These are phyloP conservation scores for Melanerpes aurifrons DNA, from an alignment of 2,113 vertebrate genomes.

Conservation along the genomic window DNA sequence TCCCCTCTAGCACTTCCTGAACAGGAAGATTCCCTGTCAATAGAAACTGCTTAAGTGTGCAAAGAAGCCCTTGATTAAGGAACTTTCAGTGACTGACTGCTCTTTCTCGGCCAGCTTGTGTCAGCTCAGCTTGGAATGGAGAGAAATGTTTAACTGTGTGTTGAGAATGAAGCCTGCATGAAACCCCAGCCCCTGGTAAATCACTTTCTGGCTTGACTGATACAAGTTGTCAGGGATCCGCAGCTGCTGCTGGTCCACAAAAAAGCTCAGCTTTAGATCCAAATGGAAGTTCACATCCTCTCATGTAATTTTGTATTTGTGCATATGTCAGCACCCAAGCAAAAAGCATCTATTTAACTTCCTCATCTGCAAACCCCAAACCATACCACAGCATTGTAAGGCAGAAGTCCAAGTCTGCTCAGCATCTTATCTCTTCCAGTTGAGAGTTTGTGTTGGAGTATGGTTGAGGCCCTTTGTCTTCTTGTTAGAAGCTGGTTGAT, in stretches of 20 bases:
- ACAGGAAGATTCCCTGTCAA: slow-evolving; percentile 20
- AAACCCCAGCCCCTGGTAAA: neutral
- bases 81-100: neutral
- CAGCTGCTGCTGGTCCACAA: neutral
- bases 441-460: neutral
- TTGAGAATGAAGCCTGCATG: neutral
- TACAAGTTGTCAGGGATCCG: neutral
- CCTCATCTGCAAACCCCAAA: neutral
- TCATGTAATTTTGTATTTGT: neutral
- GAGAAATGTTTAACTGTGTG: neutral
- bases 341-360: slow-evolving; percentile 7
- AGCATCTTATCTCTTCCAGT: neutral
- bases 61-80: slow-evolving; percentile 33
- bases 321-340: neutral
- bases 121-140: neutral
- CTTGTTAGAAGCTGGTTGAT: neutral
- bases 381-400: rapidly evolving
- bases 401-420: neutral
- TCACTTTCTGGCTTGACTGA: neutral
- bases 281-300: neutral
- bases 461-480: neutral
- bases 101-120: slow-evolving; percentile 29
- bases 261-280: neutral
- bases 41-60: neutral
- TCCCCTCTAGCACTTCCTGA: neutral